Base-by-base conservation (phyloP, 2,797 vertebrate genomes). In the Catostomus latipinnis region DNA sequence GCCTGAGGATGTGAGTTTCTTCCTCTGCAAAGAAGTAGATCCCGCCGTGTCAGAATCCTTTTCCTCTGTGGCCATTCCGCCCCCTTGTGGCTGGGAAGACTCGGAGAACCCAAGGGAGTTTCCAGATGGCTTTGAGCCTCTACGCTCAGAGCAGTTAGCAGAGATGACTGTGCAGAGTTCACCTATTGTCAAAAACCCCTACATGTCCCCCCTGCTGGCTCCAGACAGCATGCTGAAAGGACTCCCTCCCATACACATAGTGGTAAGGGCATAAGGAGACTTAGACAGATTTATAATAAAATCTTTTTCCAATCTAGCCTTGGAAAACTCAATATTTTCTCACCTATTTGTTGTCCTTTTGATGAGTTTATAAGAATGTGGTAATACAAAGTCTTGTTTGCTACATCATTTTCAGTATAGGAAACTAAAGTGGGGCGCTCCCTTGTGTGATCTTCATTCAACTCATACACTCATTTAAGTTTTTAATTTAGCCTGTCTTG, bases 171-270 rank as follows among this genome's bases (percentile, higher is more conserved):
- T 96, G 63, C 83, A 93, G 62, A 94, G 68, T 1, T 94, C 94
- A 0, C 94, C 96, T 12, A 93, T 97, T 65, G 90, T 94, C 82
- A 93, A 93, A 81, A 96, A 97, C 87, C 96, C 96, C 50, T 97
- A 94, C 90, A 96, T 97, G 93, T 98, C 96, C 0, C 96, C 96
- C 0, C 92, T 98, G 72, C 91, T 98, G 89, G 96, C 96, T 4
- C 95, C 96, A 0, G 96, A 97, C 80, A 90, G 82, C 85, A 94
- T 97, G 96, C 90, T 98, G 57, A 94, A 86, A 83, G 94, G 92
- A 2, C 91, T 98, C 57, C 96, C 96, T 0, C 95, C 96, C 0
- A 7, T 97, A 22, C 90, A 92, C 83, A 89, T 93, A 8, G 93
- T 94, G 92, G 93, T 94, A 82, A 92, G 93, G 0, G 1, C 11